phyloP scores from a whole-genome alignment of 1,140 invertebrate species.

The Drosophila nigromelanica region DNA sequence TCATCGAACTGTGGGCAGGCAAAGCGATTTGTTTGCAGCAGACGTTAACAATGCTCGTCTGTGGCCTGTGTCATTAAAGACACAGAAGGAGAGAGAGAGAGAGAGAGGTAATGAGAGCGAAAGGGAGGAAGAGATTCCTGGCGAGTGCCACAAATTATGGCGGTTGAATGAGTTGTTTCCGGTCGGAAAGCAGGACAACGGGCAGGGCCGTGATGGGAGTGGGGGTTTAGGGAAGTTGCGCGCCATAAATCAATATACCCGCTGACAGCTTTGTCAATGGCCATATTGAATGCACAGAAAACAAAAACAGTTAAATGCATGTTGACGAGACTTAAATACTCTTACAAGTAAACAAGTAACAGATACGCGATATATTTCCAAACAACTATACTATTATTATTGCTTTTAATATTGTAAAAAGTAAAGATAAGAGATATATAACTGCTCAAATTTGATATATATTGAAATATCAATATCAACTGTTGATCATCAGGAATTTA shows the following conservation, averaged over 20 bases:
- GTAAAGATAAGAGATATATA: too few species aligned
- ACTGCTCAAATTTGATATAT: too few species aligned
- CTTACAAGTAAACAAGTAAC: too few species aligned
- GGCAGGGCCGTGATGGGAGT: neutral
- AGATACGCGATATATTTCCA: too few species aligned
- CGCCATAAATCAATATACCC: conserved; percentile 50
- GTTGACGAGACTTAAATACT: too few species aligned
- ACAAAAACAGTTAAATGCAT: neutral
- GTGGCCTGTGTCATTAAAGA: conserved; percentile 5
- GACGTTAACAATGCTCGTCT: conserved; percentile 23
- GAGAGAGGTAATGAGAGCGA: neutral
- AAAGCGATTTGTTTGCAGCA: conserved; percentile 62
- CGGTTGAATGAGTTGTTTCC: conserved; percentile 53
- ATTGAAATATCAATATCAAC: too few species aligned
- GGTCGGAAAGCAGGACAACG: neutral
- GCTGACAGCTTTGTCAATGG: conserved; percentile 56
- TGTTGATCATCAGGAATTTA: too few species aligned
- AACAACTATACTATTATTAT: too few species aligned
- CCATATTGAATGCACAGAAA: conserved; percentile 40
- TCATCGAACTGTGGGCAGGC: conserved; percentile 48
- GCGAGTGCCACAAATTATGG: conserved; percentile 63
- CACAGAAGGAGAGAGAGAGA: neutral
- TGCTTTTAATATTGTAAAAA: too few species aligned
- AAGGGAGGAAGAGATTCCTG: conserved; percentile 1
- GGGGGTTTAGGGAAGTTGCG: conserved; percentile 1